Evolutionary conservation across 2,888 invertebrate species (phyloP).

Genomic region (Sphecodes monilicornis): DNA sequence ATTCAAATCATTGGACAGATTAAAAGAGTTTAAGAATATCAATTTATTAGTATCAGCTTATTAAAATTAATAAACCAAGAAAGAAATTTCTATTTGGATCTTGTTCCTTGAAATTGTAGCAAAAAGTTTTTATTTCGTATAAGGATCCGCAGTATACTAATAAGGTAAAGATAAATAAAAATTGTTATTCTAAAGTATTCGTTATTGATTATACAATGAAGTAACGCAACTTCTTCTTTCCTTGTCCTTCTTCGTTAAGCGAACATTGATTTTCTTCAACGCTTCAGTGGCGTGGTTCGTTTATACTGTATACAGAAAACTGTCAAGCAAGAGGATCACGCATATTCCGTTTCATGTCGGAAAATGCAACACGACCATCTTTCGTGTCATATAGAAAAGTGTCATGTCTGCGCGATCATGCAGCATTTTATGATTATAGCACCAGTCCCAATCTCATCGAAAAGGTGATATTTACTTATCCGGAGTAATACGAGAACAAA

Average conservation of each 20-base stretch:
- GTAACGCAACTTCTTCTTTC: neutral
- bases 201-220: neutral
- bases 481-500: neutral
- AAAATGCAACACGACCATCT: slow-evolving; percentile 4
- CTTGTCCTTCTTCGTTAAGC: neutral
- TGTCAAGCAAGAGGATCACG: neutral
- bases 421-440: neutral
- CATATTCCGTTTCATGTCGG: slow-evolving; percentile 6
- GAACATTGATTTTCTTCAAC: neutral
- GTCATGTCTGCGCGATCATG: neutral
- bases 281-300: neutral
- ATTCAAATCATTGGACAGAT: too few relatives aligned
- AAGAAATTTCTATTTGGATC: too few relatives aligned
- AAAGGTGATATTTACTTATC: neutral
- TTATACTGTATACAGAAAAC: neutral
- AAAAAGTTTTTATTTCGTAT: too few relatives aligned
- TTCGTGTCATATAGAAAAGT: neutral
- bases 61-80: too few relatives aligned
- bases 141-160: too few relatives aligned
- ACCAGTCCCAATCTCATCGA: neutral
- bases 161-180: neutral
- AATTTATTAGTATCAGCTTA: too few relatives aligned
- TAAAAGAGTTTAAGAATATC: too few relatives aligned
- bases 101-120: too few relatives aligned
- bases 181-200: neutral